Evolutionary conservation across 2,797 vertebrate genomes (phyloP), one percentile per base, ranked within the genome.

Genomic region (Fistularia tabacaria): DNA sequence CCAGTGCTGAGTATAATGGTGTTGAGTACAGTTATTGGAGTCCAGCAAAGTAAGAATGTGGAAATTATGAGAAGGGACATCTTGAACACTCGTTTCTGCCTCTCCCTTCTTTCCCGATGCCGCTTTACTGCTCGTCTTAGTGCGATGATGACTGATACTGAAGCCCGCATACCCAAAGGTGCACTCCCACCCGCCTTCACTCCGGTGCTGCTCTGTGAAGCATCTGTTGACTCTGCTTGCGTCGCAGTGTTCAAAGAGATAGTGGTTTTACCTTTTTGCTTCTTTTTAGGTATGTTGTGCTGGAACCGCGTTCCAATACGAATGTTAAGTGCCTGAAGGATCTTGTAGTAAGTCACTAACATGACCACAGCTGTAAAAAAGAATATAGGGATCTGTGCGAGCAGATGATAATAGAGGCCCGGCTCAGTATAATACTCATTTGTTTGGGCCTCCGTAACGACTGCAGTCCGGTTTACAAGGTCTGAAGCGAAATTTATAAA

Each of bases 21-120:
- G 80, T 99, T 98, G 81, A 99, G 93, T 80, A 96, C 90, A 8
- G 97, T 98, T 87, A 99, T 96, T 61, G 97, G 97, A 37, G 95
- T 97, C 97, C 97, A 99, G 89, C 97, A 99, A 85, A 99, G 91
- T 62, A 99, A 91, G 85, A 99, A 99, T 11, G 97, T 98, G 57
- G 96, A 98, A 85, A 99, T 96, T 59, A 99, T 99, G 74, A 99
- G 84, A 65, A 99, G 90, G 49, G 97, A 99, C 97, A 98, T 99
- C 80, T 89, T 91, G 87, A 99, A 99, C 74, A 99, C 97, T 69
- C 97, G n/a, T 73, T 94, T 85, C 94, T 96, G 85, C 93, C 95
- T 77, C 94, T 92, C 76, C 93, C 43, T 45, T 10, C 11, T 7
- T 45, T 45, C 43, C 43, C 43, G 92, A 82, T 99, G 97, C 38